Base-by-base conservation (phyloP, 2,888 invertebrate genomes). In the Diloba caeruleocephala region DNA sequence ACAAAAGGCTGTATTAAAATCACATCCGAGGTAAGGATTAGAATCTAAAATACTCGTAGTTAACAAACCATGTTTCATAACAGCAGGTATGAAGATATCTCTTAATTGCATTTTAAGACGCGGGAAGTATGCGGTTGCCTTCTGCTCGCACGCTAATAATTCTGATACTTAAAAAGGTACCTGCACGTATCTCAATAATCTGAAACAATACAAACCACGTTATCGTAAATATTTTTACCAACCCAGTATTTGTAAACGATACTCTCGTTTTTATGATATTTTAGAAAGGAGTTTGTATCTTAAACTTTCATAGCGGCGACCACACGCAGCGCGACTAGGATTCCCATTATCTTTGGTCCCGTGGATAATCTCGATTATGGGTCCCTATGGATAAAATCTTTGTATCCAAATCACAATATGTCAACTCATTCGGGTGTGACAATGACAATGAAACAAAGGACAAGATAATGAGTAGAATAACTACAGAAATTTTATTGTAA, bases 241-340 rank as follows among this genome's bases (percentile, higher is more conserved):
- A 54, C 48, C 46, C 64, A 79, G 75, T 76, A 21, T 79, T 75
- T 71, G 69, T 75, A 72, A 75, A 66, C 71, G 54, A 74, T 71
- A 59, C 49, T 55, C 46, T 52, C 26, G 49, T 64, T 66, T 76
- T 81, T 78, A 79, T 74, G 77, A 66, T 74, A 68, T 68, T 78
- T 75, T 54, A 63, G 67, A 70, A 71, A 76, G 71, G 49, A 74
- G 72, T 66, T 78, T 58, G 53, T 58, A 7, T 62, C 33, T 60
- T 56, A 79, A 79, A 78, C 78, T 76, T 81, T 79, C 75, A 78
- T 71, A 52, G 51, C 64, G 39, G 56, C 69, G 85, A 79, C 87
- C 87, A 87, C 87, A 87, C 86, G 76, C 82, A 25, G 45, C 71
- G 81, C 70, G 55, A 3, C 3, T 5, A 2, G 19, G 79, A 82